Percentiles rank a stretch among this genome's conserved stretches.
Evolutionary conservation across 2,113 vertebrate species (phyloP).

Genomic region (Micronycteris hirsuta): DNA sequence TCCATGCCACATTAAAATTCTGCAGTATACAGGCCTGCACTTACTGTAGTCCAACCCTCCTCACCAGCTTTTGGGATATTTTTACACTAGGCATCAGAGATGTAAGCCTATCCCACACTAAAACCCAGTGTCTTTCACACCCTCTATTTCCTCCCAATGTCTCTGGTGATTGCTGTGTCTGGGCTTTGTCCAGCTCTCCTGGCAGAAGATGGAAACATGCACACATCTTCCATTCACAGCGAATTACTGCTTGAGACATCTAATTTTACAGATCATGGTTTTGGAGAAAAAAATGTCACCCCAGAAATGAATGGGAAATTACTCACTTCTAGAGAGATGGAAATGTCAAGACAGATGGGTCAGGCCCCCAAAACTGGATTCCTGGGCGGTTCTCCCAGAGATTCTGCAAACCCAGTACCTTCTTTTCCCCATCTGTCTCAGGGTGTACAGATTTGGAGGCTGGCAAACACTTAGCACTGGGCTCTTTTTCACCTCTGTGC

Average conservation of each 20-base stretch:
- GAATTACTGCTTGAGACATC: slow-evolving; percentile 39
- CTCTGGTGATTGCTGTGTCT: slow-evolving; percentile 42
- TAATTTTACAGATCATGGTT: slow-evolving; percentile 66
- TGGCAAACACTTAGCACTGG: neutral
- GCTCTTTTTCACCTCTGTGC: neutral
- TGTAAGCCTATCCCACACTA: neutral
- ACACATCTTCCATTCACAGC: slow-evolving; percentile 9
- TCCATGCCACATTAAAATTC: neutral
- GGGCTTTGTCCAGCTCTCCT: slow-evolving; percentile 17
- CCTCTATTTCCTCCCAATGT: slow-evolving; percentile 36
- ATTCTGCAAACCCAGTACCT: neutral
- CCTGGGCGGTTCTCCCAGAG: neutral
- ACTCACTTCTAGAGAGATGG: slow-evolving; percentile 43
- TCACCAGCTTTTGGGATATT: neutral
- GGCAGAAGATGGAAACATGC: slow-evolving; percentile 14
- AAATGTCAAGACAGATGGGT: slow-evolving; percentile 42
- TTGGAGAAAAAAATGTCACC: slow-evolving; percentile 48
- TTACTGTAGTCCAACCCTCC: too few relatives aligned
- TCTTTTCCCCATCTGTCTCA: neutral
- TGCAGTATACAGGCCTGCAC: too few relatives aligned
- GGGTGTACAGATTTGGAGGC: neutral
- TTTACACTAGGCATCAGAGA: neutral
- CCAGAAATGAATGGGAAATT: slow-evolving; percentile 49
- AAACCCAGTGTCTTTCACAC: neutral
- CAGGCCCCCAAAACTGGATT: neutral